Percentiles rank a stretch among this genome's conserved stretches.
Conservation (phyloP, 2,888 invertebrate species). For the Lepidocyrtinus sp. region DNA sequence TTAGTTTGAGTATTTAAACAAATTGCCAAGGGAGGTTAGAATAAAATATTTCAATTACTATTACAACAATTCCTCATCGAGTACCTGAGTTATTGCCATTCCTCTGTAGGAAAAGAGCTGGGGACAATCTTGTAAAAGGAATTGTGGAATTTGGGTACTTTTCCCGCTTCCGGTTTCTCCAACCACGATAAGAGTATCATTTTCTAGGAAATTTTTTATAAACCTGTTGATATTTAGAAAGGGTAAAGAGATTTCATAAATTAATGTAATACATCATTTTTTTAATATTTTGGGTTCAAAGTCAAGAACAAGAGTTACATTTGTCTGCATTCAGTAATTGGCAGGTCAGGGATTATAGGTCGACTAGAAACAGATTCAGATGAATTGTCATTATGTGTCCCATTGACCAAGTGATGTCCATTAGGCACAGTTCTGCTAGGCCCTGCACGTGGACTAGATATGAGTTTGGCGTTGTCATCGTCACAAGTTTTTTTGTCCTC, state of each 20-base stretch:
- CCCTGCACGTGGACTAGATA: too few relatives aligned
- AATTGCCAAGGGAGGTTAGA: conserved; percentile 7
- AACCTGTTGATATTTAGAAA: conserved; percentile 89
- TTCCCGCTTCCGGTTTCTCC: conserved; percentile 99
- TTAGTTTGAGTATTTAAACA: conserved; percentile 37
- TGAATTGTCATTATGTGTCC: too few relatives aligned
- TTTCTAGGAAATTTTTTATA: conserved; percentile 85
- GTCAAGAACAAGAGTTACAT: not conserved
- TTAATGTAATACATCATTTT: not conserved
- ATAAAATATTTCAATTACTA: not conserved
- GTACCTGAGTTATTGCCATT: conserved; percentile 35
- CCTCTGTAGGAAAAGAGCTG: conserved; percentile 28
- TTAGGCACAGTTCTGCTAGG: too few relatives aligned
- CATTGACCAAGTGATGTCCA: too few relatives aligned
- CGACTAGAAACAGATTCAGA: too few relatives aligned
- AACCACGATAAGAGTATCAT: conserved; percentile 82
- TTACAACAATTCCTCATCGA: conserved; percentile 15
- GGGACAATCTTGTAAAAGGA: conserved; percentile 80
- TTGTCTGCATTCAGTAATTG: not conserved
- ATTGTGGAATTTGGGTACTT: conserved; percentile 99
- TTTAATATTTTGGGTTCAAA: not conserved
- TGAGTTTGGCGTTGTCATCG: too few relatives aligned
- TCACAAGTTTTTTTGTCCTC: too few relatives aligned
- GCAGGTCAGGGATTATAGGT: too few relatives aligned
- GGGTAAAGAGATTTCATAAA: too few relatives aligned